Evolutionary conservation across 1,140 invertebrate genomes (phyloP).

Genomic region (Drosophila varians): DNA sequence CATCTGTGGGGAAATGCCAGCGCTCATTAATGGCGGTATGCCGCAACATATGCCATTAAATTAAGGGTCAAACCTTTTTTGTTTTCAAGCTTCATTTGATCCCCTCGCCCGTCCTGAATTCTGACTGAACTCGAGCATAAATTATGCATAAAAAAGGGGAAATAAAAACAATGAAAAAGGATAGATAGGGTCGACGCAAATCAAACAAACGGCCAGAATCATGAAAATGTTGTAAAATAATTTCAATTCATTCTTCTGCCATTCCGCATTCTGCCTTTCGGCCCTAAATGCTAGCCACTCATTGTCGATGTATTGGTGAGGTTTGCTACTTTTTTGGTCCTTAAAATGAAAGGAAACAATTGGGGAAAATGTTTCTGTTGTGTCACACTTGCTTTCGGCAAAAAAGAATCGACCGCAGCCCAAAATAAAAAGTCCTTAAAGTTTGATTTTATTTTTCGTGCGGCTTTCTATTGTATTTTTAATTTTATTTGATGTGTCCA

Average conservation of each 20-base stretch:
- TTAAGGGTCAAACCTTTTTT: conserved; percentile 31
- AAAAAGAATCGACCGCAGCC: conserved; percentile 18
- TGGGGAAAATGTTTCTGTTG: conserved; percentile 30
- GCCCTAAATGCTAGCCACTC: conserved; percentile 1
- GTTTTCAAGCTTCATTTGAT: conserved; percentile 12
- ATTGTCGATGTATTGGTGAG: conserved; percentile 23
- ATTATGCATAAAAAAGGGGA: conserved; percentile 52
- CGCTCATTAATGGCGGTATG: conserved; percentile 18
- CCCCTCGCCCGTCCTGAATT: conserved; percentile 41
- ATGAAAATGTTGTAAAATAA: conserved; percentile 80
- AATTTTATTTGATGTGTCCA: conserved; percentile 21
- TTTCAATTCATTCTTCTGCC: conserved; percentile 65
- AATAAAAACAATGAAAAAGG: conserved; percentile 22
- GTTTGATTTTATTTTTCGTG: conserved; percentile 23
- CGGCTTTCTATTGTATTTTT: conserved; percentile 12
- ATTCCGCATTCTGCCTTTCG: conserved; percentile 55
- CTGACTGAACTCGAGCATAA: conserved; percentile 52
- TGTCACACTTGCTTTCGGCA: conserved; percentile 54
- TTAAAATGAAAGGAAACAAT: conserved; percentile 3
- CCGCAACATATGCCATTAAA: conserved; percentile 29
- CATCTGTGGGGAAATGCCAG: conserved; percentile 10
- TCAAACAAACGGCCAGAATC: conserved; percentile 62
- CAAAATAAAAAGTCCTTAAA: conserved; percentile 25
- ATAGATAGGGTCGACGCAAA: conserved; percentile 41
- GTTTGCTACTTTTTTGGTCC: conserved; percentile 26